Evolutionary conservation across 2,888 invertebrate genomes (phyloP).

Genomic region (Seladonia tumulorum): DNA sequence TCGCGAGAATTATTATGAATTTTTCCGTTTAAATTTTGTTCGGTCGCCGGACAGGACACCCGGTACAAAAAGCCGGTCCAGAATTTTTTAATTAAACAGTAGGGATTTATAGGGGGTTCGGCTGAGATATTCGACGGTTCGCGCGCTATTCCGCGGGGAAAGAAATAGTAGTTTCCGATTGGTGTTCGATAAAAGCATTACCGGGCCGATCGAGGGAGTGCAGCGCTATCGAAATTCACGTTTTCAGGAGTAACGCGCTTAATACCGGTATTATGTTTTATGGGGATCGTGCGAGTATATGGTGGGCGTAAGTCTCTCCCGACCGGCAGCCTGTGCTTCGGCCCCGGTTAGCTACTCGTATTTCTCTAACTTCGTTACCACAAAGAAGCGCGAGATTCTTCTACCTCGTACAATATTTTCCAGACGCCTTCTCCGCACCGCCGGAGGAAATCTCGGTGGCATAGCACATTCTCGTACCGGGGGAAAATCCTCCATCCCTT

Average conservation of each 20-base stretch:
- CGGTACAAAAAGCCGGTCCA: neutral
- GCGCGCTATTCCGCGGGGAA: neutral
- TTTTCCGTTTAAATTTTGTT: neutral
- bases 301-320: constrained; percentile 28
- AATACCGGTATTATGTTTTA: constrained; percentile 46
- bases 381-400: constrained; percentile 40
- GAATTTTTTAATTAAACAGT: constrained; percentile 2
- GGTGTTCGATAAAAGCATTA: constrained; percentile 7
- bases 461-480: constrained; percentile 21
- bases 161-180: constrained; percentile 2
- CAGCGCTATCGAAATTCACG: constrained; percentile 37
- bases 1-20: neutral
- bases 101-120: neutral
- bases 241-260: constrained; percentile 31
- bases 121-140: neutral
- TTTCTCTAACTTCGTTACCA: constrained; percentile 56
- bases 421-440: constrained; percentile 21
- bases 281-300: constrained; percentile 30
- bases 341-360: constrained; percentile 39
- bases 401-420: constrained; percentile 47
- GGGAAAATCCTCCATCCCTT: neutral
- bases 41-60: neutral
- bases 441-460: constrained; percentile 38
- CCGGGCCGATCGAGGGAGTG: neutral
- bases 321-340: neutral